Evolutionary conservation across 2,113 vertebrate genomes (phyloP).

Genomic region (Bos javanicus): DNA sequence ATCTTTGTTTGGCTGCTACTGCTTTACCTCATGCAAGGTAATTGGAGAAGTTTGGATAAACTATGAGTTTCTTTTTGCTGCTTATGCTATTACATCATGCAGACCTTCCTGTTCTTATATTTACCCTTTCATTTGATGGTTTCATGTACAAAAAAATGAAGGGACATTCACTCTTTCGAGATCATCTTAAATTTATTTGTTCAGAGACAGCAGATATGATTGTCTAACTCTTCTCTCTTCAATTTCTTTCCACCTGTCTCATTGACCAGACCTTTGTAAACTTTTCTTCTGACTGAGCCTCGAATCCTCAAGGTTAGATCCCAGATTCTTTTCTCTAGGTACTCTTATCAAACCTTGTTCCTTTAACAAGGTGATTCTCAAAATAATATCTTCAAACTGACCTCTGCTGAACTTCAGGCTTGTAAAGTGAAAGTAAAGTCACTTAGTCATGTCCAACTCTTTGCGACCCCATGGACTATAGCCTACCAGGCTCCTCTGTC

Average conservation of each 20-base stretch:
- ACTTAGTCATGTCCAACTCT: not conserved
- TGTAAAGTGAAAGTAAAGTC: not conserved
- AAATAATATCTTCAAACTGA: not conserved
- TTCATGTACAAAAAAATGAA: not conserved
- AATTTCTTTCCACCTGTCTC: not conserved
- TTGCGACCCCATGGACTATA: no score
- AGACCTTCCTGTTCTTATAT: not conserved
- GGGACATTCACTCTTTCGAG: not conserved
- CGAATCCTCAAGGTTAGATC: not conserved
- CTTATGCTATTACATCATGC: not conserved
- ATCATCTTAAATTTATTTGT: not conserved
- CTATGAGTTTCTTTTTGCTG: not conserved
- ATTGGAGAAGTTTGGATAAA: not conserved
- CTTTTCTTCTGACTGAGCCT: not conserved
- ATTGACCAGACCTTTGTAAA: not conserved
- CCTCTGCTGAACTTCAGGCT: not conserved
- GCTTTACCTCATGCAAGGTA: constrained; percentile 96
- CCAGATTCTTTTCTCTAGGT: not conserved
- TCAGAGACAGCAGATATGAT: not conserved
- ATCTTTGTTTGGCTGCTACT: constrained; percentile 92
- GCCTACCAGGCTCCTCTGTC: no score
- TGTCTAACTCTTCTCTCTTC: not conserved
- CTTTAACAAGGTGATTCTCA: not conserved
- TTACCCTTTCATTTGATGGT: not conserved
- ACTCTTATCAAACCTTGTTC: not conserved